These are phyloP conservation scores for Drosophila quadrilineata DNA, from an alignment of 1,140 invertebrate genomes.

Conservation along the genomic window DNA sequence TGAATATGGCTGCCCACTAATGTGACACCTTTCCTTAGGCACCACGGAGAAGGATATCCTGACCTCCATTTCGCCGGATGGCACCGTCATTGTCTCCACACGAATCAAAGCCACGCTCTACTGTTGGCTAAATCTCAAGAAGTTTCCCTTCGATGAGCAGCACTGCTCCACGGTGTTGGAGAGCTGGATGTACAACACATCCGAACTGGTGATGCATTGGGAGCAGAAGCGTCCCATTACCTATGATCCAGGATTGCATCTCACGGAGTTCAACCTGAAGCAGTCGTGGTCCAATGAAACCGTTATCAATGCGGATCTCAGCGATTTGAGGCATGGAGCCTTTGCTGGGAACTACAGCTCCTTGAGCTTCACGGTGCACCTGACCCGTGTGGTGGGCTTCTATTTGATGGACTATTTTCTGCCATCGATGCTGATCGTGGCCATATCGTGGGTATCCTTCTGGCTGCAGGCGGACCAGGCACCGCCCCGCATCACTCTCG, in stretches of 20 bases:
- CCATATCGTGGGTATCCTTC: constrained; percentile 95
- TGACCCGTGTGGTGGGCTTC: constrained; percentile 91
- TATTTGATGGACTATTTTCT: constrained; percentile 95
- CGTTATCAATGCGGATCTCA: constrained; percentile 85
- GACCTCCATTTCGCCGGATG: constrained; percentile 88
- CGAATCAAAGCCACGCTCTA: constrained; percentile 89
- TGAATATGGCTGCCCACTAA: too few species aligned
- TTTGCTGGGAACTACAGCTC: constrained; percentile 92
- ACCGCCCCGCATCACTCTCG: constrained; percentile 90
- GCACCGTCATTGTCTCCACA: constrained; percentile 88
- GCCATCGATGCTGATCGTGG: constrained; percentile 93
- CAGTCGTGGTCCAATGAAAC: constrained; percentile 87
- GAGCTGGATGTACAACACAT: constrained; percentile 91
- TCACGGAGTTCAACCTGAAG: constrained; percentile 90
- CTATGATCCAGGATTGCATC: constrained; percentile 88
- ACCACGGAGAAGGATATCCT: constrained; percentile 89
- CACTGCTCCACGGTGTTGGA: constrained; percentile 89
- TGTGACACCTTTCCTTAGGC: too few species aligned
- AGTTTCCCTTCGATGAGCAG: constrained; percentile 93
- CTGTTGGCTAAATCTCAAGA: constrained; percentile 91
- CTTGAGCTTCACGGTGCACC: constrained; percentile 88
- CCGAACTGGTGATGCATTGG: constrained; percentile 89
- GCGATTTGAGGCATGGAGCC: constrained; percentile 86
- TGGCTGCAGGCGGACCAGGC: constrained; percentile 94
- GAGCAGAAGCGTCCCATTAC: constrained; percentile 87